Evolutionary conservation across 2,888 invertebrate genomes (phyloP).

Genomic region (Scaptomyza polygonia): DNA sequence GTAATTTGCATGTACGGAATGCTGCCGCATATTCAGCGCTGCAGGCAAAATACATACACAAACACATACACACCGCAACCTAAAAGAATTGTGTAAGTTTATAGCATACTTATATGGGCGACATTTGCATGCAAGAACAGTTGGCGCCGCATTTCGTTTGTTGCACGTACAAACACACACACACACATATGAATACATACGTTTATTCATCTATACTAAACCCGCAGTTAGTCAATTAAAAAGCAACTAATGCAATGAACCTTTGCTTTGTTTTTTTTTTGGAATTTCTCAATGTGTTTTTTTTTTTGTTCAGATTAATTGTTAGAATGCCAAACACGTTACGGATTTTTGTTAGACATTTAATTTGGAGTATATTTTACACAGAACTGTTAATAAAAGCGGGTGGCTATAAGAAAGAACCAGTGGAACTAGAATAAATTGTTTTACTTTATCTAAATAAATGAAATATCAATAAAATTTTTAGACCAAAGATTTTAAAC

Average conservation of each 20-base stretch:
- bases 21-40: conserved; percentile 21
- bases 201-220: neutral
- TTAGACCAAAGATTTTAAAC: too few species aligned
- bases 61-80: neutral
- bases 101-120: conserved; percentile 28
- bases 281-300: neutral
- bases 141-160: conserved; percentile 41
- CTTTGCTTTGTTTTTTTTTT: neutral
- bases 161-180: conserved; percentile 17
- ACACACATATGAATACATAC: neutral
- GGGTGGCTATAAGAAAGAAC: too few species aligned
- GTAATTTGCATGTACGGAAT: conserved; percentile 70
- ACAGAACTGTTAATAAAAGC: too few species aligned
- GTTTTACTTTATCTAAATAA: too few species aligned
- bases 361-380: too few species aligned
- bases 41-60: conserved; percentile 6
- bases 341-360: neutral
- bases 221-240: conserved; percentile 38
- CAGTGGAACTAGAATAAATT: too few species aligned
- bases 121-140: conserved; percentile 50
- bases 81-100: conserved; percentile 2
- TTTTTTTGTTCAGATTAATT: neutral
- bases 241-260: conserved; percentile 11
- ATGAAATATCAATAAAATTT: too few species aligned
- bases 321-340: neutral